These are phyloP conservation scores for Crax fasciolata DNA, from an alignment of 2,797 vertebrate species.

Conservation along the genomic window DNA sequence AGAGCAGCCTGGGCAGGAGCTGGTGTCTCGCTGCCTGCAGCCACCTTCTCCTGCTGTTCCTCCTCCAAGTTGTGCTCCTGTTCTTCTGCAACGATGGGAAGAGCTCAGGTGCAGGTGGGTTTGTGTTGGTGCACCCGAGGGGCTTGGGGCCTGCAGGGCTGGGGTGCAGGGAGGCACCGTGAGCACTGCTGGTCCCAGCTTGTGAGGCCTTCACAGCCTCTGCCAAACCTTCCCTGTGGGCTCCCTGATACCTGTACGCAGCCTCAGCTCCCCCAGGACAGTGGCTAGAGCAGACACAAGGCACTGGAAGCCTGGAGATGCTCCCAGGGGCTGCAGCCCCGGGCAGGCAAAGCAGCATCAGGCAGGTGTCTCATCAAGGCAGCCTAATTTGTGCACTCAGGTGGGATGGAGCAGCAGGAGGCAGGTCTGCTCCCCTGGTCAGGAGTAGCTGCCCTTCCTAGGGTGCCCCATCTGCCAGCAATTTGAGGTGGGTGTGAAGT, in stretches of 20 bases:
- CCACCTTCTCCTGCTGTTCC: not conserved
- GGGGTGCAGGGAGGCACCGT: accelerated
- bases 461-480: not conserved
- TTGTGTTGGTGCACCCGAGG: not conserved
- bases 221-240: not conserved
- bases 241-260: not conserved
- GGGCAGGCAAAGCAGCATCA: not conserved
- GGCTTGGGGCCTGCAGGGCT: not conserved
- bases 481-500: not conserved
- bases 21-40: not conserved
- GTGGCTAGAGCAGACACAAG: not conserved
- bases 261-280: not conserved
- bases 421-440: not conserved
- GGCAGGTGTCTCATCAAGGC: not conserved
- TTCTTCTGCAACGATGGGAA: not conserved
- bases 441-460: not conserved
- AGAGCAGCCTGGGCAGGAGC: not conserved
- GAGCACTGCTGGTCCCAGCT: not conserved
- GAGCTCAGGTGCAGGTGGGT: not conserved
- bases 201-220: not conserved
- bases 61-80: not conserved
- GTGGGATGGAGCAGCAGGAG: not conserved
- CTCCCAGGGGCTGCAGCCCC: not conserved
- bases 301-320: not conserved
- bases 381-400: not conserved